phyloP scores from a whole-genome alignment of 2,888 invertebrate species.

The Drosophila barbarae region DNA sequence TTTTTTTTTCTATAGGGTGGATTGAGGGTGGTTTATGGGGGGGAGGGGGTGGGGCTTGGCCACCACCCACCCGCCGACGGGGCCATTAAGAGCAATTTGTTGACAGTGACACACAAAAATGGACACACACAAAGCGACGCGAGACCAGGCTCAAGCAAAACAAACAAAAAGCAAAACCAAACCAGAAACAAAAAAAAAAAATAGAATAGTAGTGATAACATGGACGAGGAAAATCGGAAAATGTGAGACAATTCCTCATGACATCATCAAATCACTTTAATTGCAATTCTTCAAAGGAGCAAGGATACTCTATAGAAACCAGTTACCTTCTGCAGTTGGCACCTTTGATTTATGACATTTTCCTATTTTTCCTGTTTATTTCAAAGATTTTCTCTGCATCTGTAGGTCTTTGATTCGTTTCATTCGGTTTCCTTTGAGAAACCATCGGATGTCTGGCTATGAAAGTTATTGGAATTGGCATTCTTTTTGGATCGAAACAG shows the following conservation, averaged over 20 bases:
- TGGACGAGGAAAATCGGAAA: slow-evolving; percentile 19
- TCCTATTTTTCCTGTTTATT: not conserved
- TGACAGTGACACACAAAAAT: slow-evolving; percentile 75
- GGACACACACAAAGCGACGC: slow-evolving; percentile 64
- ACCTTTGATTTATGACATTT: slow-evolving; percentile 8
- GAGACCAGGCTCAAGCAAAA: slow-evolving; percentile 43
- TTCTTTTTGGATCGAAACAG: slow-evolving; percentile 7
- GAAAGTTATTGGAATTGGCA: slow-evolving; percentile 3
- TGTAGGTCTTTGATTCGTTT: slow-evolving; percentile 5
- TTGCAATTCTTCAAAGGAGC: slow-evolving; percentile 6
- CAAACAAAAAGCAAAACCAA: slow-evolving; percentile 26
- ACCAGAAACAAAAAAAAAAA: slow-evolving; percentile 3
- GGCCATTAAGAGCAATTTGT: slow-evolving; percentile 71
- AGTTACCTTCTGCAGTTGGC: not conserved
- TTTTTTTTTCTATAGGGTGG: not conserved
- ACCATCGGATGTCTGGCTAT: slow-evolving; percentile 1
- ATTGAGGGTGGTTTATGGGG: not conserved
- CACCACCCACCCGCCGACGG: slow-evolving; percentile 53
- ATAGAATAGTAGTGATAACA: slow-evolving; percentile 21
- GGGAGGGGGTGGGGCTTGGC: slow-evolving; percentile 1
- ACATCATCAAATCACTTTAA: slow-evolving; percentile 37
- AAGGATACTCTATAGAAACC: not conserved
- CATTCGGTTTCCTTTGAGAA: slow-evolving; percentile 1
- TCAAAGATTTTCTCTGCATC: not conserved
- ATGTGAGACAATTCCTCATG: slow-evolving; percentile 25